Evolutionary conservation across 1,140 invertebrate genomes (phyloP).

Genomic region (Prorops nasuta): DNA sequence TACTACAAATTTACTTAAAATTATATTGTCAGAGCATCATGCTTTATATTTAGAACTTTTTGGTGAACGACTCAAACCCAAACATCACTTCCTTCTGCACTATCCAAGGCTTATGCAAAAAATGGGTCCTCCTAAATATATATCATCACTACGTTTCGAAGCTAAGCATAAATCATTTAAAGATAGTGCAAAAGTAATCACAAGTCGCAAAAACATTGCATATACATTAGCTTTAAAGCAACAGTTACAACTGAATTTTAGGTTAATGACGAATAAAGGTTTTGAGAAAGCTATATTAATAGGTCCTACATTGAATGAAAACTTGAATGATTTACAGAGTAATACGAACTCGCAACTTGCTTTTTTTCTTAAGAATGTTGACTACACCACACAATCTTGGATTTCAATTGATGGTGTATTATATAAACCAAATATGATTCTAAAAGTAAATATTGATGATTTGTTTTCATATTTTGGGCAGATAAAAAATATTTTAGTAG

Average conservation of each 20-base stretch:
- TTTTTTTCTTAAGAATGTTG: too few species aligned
- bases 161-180: constrained; percentile 3
- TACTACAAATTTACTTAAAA: background rate
- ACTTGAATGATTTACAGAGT: background rate
- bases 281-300: background rate
- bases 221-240: constrained; percentile 1
- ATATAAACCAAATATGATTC: background rate
- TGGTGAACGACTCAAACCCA: background rate
- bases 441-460: background rate
- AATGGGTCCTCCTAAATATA: background rate
- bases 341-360: background rate
- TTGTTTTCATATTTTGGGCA: background rate
- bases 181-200: background rate
- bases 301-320: background rate
- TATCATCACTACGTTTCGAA: background rate
- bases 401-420: background rate
- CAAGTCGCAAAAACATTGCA: background rate
- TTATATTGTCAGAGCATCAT: background rate
- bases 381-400: background rate
- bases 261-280: background rate
- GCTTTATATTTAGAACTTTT: background rate
- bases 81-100: background rate
- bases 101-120: background rate
- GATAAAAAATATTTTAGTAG: background rate
- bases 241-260: background rate